phyloP scores from a whole-genome alignment of 2,888 invertebrate genomes.

The Drosophila fungiperda region DNA sequence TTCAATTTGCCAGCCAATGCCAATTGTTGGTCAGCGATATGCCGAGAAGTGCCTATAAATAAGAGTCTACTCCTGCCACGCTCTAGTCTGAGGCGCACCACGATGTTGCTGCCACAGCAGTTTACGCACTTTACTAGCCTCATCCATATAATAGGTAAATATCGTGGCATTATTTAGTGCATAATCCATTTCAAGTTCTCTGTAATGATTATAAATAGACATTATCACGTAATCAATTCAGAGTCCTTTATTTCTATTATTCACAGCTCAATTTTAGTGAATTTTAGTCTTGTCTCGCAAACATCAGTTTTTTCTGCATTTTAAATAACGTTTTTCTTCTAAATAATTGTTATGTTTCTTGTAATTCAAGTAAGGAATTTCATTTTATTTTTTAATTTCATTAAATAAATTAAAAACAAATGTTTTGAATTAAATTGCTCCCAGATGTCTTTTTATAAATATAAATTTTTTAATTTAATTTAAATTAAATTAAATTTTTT shows the following conservation, averaged over 20 bases:
- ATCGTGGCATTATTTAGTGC: neutral
- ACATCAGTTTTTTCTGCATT: neutral
- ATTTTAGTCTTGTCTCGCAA: neutral
- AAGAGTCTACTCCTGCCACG: conserved; percentile 4
- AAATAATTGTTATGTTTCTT: neutral
- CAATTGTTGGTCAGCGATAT: conserved; percentile 51
- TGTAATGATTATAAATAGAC: neutral
- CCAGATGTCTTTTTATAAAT: too few relatives aligned
- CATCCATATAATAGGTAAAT: conserved; percentile 66
- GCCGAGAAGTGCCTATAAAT: conserved; percentile 39
- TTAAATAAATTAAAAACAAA: too few relatives aligned
- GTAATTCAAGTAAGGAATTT: neutral
- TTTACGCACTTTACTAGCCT: conserved; percentile 59
- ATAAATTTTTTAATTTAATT: neutral
- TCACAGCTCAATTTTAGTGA: neutral
- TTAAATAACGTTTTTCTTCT: neutral
- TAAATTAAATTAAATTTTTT: neutral
- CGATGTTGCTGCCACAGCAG: conserved; percentile 55
- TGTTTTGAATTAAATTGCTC: too few relatives aligned
- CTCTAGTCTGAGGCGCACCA: conserved; percentile 17
- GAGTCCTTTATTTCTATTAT: neutral
- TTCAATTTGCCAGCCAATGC: conserved; percentile 62
- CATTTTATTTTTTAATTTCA: neutral
- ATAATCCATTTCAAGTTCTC: neutral
- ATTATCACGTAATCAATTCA: neutral